Conservation (phyloP, 1,140 invertebrate genomes). For the Temnothorax curvispinosus region DNA sequence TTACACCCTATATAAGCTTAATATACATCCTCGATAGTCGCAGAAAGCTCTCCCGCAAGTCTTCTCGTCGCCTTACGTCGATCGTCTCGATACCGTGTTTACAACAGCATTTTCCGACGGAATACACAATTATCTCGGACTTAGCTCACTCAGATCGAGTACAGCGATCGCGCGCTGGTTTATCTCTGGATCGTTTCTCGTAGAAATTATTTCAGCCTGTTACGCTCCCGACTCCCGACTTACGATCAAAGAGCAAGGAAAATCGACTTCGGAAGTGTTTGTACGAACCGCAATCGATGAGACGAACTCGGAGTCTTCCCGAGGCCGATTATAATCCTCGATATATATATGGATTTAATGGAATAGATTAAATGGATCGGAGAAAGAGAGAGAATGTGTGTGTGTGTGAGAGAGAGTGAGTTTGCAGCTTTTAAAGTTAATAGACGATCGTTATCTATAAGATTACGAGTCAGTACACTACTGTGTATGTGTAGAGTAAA, state of each 20-base stretch:
- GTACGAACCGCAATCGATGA: background rate
- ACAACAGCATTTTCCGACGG: background rate
- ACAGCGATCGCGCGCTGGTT: background rate
- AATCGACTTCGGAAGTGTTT: constrained; percentile 10
- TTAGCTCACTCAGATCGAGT: background rate
- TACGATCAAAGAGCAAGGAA: background rate
- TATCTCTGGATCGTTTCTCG: background rate
- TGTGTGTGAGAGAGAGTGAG: no score
- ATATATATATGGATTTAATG: constrained; percentile 26
- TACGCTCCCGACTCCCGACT: background rate
- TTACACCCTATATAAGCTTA: background rate
- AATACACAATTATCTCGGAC: constrained; percentile 44
- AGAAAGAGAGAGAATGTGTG: background rate
- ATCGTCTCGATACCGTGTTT: background rate
- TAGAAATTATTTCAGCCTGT: constrained; percentile 21
- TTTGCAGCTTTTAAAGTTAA: background rate
- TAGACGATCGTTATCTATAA: background rate
- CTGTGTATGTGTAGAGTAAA: background rate
- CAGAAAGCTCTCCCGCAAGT: background rate
- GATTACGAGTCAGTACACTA: background rate
- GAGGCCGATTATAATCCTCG: constrained; percentile 11
- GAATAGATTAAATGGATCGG: constrained; percentile 28
- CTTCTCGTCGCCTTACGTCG: background rate
- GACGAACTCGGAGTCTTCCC: constrained; percentile 7
- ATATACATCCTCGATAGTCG: constrained; percentile 35